A percentile compares a stretch with the other conserved stretches of the same genome.
Conservation (phyloP, 2,797 vertebrate species). For the Taeniopygia guttata region DNA sequence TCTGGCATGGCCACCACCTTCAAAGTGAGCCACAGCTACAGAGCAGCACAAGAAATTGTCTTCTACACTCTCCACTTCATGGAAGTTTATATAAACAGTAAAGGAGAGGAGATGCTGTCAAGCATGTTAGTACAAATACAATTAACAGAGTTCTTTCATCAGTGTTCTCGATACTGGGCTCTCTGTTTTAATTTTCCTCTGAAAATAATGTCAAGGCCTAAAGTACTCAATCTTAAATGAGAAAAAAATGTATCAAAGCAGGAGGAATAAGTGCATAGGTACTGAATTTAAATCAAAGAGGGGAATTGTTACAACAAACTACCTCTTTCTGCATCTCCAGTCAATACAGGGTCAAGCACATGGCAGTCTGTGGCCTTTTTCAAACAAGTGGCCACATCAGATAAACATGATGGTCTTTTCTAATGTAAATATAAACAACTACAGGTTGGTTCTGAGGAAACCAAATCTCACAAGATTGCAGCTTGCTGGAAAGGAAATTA, state of each 20-base stretch:
- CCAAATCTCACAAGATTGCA: neutral
- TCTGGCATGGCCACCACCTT: rapidly evolving
- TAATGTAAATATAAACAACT: neutral
- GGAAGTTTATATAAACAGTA: neutral
- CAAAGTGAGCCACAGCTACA: neutral
- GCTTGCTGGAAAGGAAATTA: neutral
- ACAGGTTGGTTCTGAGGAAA: neutral
- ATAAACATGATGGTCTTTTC: neutral
- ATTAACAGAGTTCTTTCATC: neutral
- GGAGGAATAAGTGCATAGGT: neutral
- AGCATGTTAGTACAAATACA: neutral
- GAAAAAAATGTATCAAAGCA: neutral
- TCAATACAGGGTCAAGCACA: neutral
- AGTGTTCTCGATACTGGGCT: neutral
- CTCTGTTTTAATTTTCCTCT: neutral
- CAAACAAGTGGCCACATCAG: neutral
- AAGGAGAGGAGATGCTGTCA: neutral
- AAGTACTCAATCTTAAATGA: neutral
- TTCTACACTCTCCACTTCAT: too few species aligned
- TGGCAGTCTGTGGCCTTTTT: neutral
- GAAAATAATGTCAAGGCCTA: neutral
- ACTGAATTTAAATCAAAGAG: neutral
- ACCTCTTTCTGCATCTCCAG: neutral
- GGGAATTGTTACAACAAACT: neutral
- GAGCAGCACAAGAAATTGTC: neutral